Evolutionary conservation across 2,113 vertebrate species (phyloP).

Genomic region (Rhea pennata): DNA sequence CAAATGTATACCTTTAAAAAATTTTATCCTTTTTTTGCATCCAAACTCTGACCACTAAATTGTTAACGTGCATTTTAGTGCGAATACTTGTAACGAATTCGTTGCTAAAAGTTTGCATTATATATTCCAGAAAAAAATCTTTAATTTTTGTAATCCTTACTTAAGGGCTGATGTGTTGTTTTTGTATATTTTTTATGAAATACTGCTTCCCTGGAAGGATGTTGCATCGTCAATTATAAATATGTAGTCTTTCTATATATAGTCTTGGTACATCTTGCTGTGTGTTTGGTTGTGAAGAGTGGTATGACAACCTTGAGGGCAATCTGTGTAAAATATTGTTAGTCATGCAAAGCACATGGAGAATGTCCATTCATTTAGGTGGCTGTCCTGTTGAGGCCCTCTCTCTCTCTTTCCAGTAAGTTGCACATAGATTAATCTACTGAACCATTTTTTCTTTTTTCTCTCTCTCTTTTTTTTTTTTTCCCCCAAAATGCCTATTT

Average conservation of each 20-base stretch:
- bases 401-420: neutral
- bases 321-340: neutral
- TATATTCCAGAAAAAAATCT: neutral
- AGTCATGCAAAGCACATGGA: neutral
- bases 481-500: neutral
- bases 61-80: neutral
- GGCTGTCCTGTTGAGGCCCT: neutral
- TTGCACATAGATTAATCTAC: neutral
- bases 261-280: neutral
- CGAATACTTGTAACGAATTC: neutral
- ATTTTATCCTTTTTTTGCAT: neutral
- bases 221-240: neutral
- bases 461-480: neutral
- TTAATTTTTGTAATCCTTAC: neutral
- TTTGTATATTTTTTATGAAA: neutral
- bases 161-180: neutral
- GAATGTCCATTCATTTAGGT: neutral
- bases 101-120: neutral
- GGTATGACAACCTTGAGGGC: neutral
- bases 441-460: neutral
- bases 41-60: neutral
- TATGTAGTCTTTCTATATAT: neutral
- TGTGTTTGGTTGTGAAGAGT: neutral
- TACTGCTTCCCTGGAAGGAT: neutral
- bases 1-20: neutral